Base-by-base conservation (phyloP, 2,113 vertebrate genomes). In the Burhinus oedicnemus region DNA sequence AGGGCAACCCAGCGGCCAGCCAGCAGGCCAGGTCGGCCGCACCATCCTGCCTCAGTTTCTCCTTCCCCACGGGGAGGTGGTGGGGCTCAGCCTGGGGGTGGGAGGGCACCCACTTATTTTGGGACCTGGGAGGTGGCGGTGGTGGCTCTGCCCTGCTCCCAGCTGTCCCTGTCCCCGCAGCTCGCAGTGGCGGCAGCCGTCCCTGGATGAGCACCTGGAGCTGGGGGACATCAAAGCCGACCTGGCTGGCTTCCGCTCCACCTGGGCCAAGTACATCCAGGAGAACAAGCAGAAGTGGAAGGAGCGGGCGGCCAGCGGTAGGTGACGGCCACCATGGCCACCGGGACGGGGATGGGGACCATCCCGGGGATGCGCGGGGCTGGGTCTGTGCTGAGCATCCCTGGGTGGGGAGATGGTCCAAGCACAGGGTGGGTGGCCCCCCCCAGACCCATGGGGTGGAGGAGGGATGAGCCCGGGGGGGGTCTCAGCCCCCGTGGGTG, bases 281-380 rank as follows among this genome's bases (percentile, higher is more conserved):
- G 99, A 99, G 97, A 99, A 99, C 98, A 99, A 99, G 96, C 98
- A 99, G 93, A 99, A 99, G 90, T 99, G 99, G 99, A 99, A 99
- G 97, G 99, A 99, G 55, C 97, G 98, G 86, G 98, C 98, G 9
- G 98, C 98, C 19, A 99, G 99, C 22, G 99, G 99, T 99, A 95
- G 18, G 98, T 69, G 27, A 40, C 11, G 4, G 32, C 27, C 29
- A 45, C 27, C 25, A 0, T 0, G 8, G 25, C 36, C 19, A 34
- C 38, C 5, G 5, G 12, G 29, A 30, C 34, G 52, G 32, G 40
- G 38, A 26, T 8, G 11, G 38, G 30, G 40, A 57, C 30, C 54
- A 34, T 11, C 21, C 38, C 2, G 7, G 29, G 22, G 47, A 23
- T 4, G 18, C 1, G 1, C 3, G 8, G n/a, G 51, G 18, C 27